Base-by-base conservation (phyloP, 2,888 invertebrate species). In the Cerceris rybyensis region DNA sequence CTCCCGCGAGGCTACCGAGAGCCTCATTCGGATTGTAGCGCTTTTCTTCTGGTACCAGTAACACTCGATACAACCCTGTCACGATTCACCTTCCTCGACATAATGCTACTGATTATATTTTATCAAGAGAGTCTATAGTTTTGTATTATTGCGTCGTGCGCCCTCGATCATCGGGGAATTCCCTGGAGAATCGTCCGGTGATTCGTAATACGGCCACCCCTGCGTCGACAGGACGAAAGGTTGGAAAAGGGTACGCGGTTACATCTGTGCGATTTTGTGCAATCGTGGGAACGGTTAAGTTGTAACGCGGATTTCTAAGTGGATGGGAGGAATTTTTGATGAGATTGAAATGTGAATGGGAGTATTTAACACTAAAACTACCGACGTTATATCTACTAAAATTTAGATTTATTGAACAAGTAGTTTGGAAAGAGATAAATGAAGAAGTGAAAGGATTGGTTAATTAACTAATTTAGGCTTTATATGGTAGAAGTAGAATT, bases 201-300 rank as follows among this genome's bases (percentile, higher is more conserved):
- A 50, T 50, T 60, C 50, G 75, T 59, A 65, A 78, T 68, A 66
- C 28, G 65, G 66, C 71, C 50, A 70, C 68, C 73, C 79, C 69
- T 50, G 42, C 54, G 16, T 42, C 39, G 50, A 54, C 52, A 52
- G 60, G 49, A 49, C 60, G 64, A 59, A 68, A 66, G 64, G 59
- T 11, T 39, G 57, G 65, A 57, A 83, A 84, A 77, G 83, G 83
- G 83, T 83, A 74, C 69, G 17, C 49, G 9, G 64, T 41, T 70
- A 41, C 84, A 85, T 83, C 85, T 84, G 85, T 81, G 72, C 83
- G 72, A 83, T 70, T 80, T 70, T 61, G 0, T 14, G 63, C 14
- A 79, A 80, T 80, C 85, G 85, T 85, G 85, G 84, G 84, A 85
- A 85, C 80, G 52, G 41, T 8, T 9, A 14, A 6, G 11, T 46